Evolutionary conservation across 2,888 invertebrate genomes (phyloP).

Genomic region (Agrilus mali): DNA sequence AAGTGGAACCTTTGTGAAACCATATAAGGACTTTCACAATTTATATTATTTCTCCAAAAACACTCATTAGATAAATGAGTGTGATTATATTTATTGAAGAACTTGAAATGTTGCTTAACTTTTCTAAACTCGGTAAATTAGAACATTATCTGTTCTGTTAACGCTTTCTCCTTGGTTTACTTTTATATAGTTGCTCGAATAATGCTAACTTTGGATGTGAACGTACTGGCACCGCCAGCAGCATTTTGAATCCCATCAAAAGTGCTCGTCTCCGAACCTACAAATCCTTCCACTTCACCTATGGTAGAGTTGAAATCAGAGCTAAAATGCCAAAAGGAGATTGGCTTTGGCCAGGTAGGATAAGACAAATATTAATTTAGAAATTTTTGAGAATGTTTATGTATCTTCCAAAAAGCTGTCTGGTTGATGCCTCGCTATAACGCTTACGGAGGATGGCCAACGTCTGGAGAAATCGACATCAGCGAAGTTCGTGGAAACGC

Average conservation of each 20-base stretch:
- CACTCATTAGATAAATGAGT: too few species aligned
- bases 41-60: too few species aligned
- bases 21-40: too few species aligned
- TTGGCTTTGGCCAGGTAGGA: constrained; percentile 50
- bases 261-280: constrained; percentile 52
- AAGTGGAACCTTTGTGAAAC: too few species aligned
- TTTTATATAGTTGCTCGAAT: constrained; percentile 41
- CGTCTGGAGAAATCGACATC: constrained; percentile 61
- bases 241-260: constrained; percentile 51
- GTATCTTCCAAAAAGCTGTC: constrained; percentile 36
- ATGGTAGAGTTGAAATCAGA: constrained; percentile 49
- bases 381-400: background rate
- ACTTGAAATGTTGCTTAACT: too few species aligned
- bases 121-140: too few species aligned
- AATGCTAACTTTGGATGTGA: constrained; percentile 45
- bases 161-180: background rate
- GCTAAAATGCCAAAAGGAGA: constrained; percentile 60
- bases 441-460: constrained; percentile 54
- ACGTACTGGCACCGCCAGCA: constrained; percentile 37
- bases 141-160: too few species aligned
- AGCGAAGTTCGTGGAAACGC: constrained; percentile 53
- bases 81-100: too few species aligned
- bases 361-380: background rate
- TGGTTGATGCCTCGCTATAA: constrained; percentile 56
- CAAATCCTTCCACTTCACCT: constrained; percentile 50